Evolutionary conservation across 2,888 invertebrate species (phyloP).

Genomic region (Spatulosminthurus flaviceps): DNA sequence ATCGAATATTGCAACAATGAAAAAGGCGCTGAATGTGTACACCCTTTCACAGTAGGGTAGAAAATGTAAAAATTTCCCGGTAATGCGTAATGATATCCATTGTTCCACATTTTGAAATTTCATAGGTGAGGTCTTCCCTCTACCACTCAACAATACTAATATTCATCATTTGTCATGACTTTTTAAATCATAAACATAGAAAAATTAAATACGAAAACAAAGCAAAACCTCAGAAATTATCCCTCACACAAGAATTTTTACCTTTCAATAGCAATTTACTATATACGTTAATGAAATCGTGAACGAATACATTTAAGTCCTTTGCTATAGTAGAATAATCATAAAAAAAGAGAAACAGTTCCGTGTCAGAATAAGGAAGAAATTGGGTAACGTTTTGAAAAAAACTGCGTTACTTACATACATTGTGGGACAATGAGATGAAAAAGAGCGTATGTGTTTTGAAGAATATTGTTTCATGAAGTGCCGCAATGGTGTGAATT

Average conservation of each 20-base stretch:
- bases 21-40: too few species aligned
- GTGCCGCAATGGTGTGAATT: conserved; percentile 50
- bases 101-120: background rate
- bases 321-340: too few species aligned
- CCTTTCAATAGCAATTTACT: too few species aligned
- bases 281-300: too few species aligned
- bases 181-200: too few species aligned
- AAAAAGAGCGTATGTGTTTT: conserved; percentile 4
- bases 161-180: too few species aligned
- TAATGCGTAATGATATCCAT: conserved; percentile 16
- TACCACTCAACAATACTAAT: too few species aligned
- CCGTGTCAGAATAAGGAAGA: too few species aligned
- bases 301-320: too few species aligned
- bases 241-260: background rate
- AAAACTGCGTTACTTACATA: background rate
- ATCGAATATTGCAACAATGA: too few species aligned
- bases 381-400: background rate
- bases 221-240: background rate
- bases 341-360: too few species aligned
- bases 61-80: background rate
- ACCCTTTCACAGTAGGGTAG: background rate
- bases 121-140: background rate
- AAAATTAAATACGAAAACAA: too few species aligned
- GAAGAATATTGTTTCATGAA: conserved; percentile 18
- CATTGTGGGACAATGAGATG: background rate